Conservation (phyloP, 2,797 vertebrate species). For the Okamejei kenojei region DNA sequence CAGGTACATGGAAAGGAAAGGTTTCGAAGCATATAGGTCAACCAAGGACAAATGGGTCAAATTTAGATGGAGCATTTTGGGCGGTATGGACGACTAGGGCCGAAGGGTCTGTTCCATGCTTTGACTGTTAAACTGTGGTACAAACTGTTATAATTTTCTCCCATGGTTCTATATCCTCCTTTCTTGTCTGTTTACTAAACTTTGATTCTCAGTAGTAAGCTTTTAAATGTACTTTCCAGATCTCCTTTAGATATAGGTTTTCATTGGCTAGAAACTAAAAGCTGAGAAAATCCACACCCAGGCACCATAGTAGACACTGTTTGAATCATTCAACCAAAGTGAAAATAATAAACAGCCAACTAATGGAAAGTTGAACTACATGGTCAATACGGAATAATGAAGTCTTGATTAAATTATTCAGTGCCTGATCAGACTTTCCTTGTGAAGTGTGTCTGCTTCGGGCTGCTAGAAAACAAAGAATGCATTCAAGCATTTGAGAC, state of each 20-base stretch:
- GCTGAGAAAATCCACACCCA: neutral
- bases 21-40: no score
- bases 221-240: neutral
- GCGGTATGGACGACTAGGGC: no score
- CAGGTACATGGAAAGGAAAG: no score
- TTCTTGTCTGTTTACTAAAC: neutral
- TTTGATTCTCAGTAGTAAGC: neutral
- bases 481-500: neutral
- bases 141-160: neutral
- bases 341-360: neutral
- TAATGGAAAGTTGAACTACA: neutral
- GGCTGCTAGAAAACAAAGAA: conserved; percentile 4
- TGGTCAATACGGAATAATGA: neutral
- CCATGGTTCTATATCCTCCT: neutral
- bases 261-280: neutral
- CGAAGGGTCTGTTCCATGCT: no score
- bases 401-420: conserved; percentile 17
- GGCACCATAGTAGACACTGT: neutral
- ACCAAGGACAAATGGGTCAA: no score
- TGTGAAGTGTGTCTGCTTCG: neutral
- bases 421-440: neutral
- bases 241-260: neutral
- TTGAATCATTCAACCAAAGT: neutral
- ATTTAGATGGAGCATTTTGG: no score
- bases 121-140: no score